Conservation (phyloP, 2,113 vertebrate species). For the Tapirus terrestris region DNA sequence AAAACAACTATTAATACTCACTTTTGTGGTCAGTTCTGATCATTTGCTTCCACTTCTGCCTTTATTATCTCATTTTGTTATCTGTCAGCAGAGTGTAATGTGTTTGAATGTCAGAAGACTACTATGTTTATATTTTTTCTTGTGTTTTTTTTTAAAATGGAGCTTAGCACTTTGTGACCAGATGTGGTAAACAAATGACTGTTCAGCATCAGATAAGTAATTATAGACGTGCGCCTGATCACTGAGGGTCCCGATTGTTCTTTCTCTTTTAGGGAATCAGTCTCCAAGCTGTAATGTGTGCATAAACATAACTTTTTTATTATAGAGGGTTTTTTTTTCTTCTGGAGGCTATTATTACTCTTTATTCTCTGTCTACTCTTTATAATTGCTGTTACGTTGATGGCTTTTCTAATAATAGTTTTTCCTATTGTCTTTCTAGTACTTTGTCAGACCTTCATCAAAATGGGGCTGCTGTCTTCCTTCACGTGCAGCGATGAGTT, state of each 20-base stretch:
- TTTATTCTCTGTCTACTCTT: background rate
- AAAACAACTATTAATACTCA: background rate
- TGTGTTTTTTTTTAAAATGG: background rate
- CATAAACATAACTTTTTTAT: background rate
- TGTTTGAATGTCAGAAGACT: background rate
- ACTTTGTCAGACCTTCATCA: conserved; percentile 93
- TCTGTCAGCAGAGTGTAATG: background rate
- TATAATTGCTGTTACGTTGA: background rate
- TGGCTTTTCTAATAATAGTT: conserved; percentile 31
- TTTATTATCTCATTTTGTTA: background rate
- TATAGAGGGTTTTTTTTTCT: background rate
- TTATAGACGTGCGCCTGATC: background rate
- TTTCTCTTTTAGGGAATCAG: background rate
- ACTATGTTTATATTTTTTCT: background rate
- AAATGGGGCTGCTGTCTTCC: conserved; percentile 94
- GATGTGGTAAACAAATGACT: background rate
- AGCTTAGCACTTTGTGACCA: background rate
- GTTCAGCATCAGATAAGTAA: background rate
- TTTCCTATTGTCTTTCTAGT: conserved; percentile 84
- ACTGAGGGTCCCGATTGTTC: accelerated
- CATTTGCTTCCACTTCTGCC: background rate
- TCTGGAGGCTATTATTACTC: background rate
- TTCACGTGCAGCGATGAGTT: conserved; percentile 96
- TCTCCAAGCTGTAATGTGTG: background rate
- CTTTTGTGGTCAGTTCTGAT: background rate